A percentile compares a stretch with the other conserved stretches of the same genome.
These are phyloP conservation scores for Melikaiella ostensackeni DNA, from an alignment of 2,888 invertebrate species.

Conservation along the genomic window DNA sequence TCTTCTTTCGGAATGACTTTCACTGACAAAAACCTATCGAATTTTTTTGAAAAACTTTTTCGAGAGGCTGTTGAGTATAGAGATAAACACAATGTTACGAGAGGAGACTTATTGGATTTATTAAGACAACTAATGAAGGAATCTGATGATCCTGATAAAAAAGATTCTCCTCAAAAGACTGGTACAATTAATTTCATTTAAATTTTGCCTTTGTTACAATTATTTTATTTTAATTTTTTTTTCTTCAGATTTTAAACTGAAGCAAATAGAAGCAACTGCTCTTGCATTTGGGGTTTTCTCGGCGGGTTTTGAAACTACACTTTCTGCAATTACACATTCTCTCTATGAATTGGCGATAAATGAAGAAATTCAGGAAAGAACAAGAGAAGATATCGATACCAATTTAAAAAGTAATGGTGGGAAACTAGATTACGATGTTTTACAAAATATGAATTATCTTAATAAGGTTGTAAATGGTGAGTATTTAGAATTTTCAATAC, in stretches of 20 bases:
- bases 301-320: conserved; percentile 78
- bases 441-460: conserved; percentile 35
- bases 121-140: conserved; percentile 64
- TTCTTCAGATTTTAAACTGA: conserved; percentile 57
- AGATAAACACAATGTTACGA: conserved; percentile 60
- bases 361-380: conserved; percentile 72
- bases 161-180: neutral
- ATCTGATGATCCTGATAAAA: conserved; percentile 46
- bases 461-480: conserved; percentile 39
- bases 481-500: neutral
- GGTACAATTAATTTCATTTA: neutral
- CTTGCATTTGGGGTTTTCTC: conserved; percentile 76
- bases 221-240: neutral
- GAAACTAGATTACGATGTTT: conserved; percentile 71
- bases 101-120: conserved; percentile 67
- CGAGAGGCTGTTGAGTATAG: conserved; percentile 64
- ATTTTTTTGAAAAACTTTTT: conserved; percentile 68
- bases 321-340: conserved; percentile 76
- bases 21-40: conserved; percentile 48
- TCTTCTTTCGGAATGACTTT: conserved; percentile 51
- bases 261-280: conserved; percentile 74
- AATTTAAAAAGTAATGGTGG: conserved; percentile 64
- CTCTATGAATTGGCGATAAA: conserved; percentile 75
- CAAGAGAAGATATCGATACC: conserved; percentile 71
- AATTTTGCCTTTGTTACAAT: neutral